Percentiles rank a stretch among this genome's conserved stretches.
phyloP scores from a whole-genome alignment of 2,797 vertebrate species.

The Acomys russatus region DNA sequence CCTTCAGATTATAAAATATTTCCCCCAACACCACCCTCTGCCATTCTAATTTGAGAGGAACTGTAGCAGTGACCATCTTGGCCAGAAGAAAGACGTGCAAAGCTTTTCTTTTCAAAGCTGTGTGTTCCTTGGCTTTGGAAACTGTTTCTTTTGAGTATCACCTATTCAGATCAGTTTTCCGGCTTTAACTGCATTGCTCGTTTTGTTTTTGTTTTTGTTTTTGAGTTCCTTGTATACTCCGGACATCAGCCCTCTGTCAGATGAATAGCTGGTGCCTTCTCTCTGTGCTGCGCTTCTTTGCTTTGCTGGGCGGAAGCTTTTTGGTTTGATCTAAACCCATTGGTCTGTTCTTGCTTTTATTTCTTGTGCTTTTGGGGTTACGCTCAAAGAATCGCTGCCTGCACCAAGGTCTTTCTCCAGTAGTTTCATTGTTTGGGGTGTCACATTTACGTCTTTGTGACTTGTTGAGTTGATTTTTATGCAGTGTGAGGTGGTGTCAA shows the following conservation, averaged over 20 bases:
- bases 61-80: not conserved
- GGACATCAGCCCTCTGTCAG: not conserved
- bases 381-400: not conserved
- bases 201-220: not conserved
- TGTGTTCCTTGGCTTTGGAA: not conserved
- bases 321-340: too few relatives aligned
- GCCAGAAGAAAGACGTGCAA: not conserved
- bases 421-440: not conserved
- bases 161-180: not conserved
- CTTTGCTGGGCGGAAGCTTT: too few relatives aligned
- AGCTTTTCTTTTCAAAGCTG: constrained; percentile 7
- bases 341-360: not conserved
- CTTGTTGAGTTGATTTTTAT: not conserved
- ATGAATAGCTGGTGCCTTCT: not conserved
- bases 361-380: not conserved
- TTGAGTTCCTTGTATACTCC: not conserved
- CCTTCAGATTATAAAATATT: not conserved
- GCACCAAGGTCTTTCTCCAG: too few relatives aligned
- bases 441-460: not conserved
- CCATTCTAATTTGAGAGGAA: not conserved
- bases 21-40: not conserved
- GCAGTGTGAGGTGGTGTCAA: not conserved
- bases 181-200: not conserved
- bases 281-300: rapidly evolving
- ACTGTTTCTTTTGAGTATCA: not conserved